Conservation (phyloP, 2,113 vertebrate genomes). For the Machaerirhynchus nigripectus region DNA sequence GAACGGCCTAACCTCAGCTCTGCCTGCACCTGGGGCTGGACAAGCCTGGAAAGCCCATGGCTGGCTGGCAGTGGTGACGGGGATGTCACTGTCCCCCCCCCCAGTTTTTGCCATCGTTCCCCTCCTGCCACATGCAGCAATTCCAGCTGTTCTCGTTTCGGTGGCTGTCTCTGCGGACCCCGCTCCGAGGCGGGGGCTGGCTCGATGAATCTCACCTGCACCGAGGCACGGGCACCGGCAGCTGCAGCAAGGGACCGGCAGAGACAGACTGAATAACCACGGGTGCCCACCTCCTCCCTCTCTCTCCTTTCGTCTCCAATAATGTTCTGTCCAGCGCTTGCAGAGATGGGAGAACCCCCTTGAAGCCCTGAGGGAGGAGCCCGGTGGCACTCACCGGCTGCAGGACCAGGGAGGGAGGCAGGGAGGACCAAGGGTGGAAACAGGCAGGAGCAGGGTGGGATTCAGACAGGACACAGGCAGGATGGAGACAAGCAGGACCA, state of each 20-base stretch:
- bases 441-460: neutral
- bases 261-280: rapidly evolving
- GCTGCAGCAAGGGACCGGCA: neutral
- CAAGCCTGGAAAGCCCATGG: neutral
- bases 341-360: neutral
- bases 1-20: neutral
- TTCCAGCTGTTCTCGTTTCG: neutral
- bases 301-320: neutral
- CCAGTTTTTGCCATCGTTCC: neutral
- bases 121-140: neutral
- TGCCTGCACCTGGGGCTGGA: rapidly evolving
- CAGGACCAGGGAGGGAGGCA: neutral
- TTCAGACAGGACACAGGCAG: neutral
- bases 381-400: neutral
- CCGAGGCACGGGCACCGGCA: neutral
- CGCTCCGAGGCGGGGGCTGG: neutral
- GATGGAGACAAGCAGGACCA: neutral
- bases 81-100: neutral
- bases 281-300: neutral
- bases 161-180: neutral
- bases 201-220: neutral
- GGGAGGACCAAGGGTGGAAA: neutral
- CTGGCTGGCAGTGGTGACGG: rapidly evolving
- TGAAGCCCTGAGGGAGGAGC: neutral
- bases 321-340: neutral